Conservation (phyloP, 2,113 vertebrate species). For the Cololabis saira region DNA sequence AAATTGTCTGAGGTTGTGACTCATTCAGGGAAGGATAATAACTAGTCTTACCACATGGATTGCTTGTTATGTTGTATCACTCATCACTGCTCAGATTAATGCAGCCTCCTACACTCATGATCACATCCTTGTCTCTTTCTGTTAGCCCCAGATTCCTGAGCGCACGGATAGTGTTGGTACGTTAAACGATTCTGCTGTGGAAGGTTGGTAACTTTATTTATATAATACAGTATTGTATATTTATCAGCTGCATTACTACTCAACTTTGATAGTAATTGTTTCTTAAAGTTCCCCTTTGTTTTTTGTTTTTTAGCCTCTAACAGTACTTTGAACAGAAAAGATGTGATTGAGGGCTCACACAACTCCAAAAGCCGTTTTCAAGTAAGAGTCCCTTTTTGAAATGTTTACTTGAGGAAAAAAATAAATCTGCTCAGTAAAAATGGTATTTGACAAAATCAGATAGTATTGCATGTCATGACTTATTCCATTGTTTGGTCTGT, state of each 20-base stretch:
- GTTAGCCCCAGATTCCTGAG: constrained; percentile 79
- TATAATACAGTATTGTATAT: background rate
- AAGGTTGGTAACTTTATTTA: constrained; percentile 57
- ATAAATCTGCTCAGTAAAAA: constrained; percentile 18
- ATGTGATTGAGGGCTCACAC: constrained; percentile 31
- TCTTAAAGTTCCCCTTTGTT: background rate
- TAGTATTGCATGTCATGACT: constrained; percentile 1
- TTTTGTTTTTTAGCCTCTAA: constrained; percentile 42
- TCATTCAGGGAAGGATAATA: constrained; percentile 36
- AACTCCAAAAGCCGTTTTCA: constrained; percentile 71
- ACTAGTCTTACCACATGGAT: constrained; percentile 4
- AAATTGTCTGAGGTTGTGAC: constrained; percentile 29
- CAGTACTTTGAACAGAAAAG: constrained; percentile 31
- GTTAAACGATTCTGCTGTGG: constrained; percentile 69
- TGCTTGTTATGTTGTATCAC: constrained; percentile 17
- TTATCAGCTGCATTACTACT: background rate
- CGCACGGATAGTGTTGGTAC: constrained; percentile 69
- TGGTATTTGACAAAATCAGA: constrained; percentile 4
- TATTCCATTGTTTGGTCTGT: background rate
- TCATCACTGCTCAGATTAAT: constrained; percentile 32
- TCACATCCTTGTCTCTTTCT: constrained; percentile 26
- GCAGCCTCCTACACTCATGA: constrained; percentile 2
- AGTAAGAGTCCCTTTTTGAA: constrained; percentile 59
- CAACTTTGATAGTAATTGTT: constrained; percentile 8
- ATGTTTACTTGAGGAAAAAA: background rate